These are phyloP conservation scores for Propithecus coquereli DNA, from an alignment of 2,113 vertebrate genomes.

Conservation along the genomic window DNA sequence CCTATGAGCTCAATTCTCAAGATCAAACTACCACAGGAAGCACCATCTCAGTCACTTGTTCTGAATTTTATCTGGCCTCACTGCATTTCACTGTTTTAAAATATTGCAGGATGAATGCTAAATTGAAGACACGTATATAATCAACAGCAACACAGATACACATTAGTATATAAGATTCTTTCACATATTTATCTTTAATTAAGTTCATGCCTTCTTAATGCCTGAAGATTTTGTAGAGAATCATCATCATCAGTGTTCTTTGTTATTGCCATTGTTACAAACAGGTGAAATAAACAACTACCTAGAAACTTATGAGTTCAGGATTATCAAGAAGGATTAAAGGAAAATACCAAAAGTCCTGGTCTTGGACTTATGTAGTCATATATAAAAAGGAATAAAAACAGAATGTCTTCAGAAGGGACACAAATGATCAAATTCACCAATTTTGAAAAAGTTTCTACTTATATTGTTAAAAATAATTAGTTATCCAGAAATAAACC, in stretches of 20 bases:
- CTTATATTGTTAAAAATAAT: neutral
- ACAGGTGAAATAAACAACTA: slow-evolving; percentile 10
- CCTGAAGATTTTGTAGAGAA: neutral
- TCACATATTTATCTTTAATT: neutral
- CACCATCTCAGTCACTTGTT: neutral
- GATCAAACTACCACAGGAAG: neutral
- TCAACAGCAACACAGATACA: neutral
- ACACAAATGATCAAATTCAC: neutral
- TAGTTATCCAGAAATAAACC: neutral
- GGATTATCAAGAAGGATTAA: neutral
- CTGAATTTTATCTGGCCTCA: neutral
- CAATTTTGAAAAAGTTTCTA: neutral
- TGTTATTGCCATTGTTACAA: neutral
- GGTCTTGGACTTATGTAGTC: neutral
- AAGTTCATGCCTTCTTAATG: neutral
- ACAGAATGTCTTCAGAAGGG: neutral
- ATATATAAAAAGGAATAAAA: neutral
- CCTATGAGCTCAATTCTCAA: neutral
- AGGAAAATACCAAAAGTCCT: neutral
- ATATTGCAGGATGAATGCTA: neutral
- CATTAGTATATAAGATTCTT: neutral
- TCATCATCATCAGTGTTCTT: neutral
- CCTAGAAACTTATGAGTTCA: neutral
- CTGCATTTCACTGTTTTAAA: neutral
- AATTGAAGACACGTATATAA: neutral